Conservation (phyloP, 2,797 vertebrate genomes). For the Sorex maritimensis region DNA sequence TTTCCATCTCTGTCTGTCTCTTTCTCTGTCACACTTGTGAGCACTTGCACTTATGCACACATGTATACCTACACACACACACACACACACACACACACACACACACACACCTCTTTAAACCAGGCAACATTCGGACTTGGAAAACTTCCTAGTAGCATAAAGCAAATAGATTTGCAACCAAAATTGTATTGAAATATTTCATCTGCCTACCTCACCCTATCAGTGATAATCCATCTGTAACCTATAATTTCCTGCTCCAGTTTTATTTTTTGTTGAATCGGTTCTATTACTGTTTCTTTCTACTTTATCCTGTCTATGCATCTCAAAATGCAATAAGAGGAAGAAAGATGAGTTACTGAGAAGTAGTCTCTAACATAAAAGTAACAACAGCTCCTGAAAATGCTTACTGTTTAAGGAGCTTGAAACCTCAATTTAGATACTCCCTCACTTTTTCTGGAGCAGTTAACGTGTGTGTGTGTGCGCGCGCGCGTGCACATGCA, state of each 20-base stretch:
- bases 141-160: neutral
- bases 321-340: conserved; percentile 58
- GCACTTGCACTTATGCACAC: too few species aligned
- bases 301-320: neutral
- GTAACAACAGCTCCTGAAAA: neutral
- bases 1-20: neutral
- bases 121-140: neutral
- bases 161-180: conserved; percentile 20
- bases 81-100: neutral
- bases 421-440: conserved; percentile 16
- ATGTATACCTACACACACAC: too few species aligned
- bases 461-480: neutral
- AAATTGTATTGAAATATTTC: neutral
- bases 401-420: neutral
- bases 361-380: conserved; percentile 53
- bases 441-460: neutral
- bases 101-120: neutral
- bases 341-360: conserved; percentile 43
- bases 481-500: too few species aligned
- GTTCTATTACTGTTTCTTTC: conserved; percentile 3
- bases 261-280: neutral
- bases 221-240: conserved; percentile 20
- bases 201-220: conserved; percentile 9
- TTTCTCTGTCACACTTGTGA: neutral
- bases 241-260: conserved; percentile 21